Evolutionary conservation across 2,888 invertebrate species (phyloP).

Genomic region (Saturnia japonica): DNA sequence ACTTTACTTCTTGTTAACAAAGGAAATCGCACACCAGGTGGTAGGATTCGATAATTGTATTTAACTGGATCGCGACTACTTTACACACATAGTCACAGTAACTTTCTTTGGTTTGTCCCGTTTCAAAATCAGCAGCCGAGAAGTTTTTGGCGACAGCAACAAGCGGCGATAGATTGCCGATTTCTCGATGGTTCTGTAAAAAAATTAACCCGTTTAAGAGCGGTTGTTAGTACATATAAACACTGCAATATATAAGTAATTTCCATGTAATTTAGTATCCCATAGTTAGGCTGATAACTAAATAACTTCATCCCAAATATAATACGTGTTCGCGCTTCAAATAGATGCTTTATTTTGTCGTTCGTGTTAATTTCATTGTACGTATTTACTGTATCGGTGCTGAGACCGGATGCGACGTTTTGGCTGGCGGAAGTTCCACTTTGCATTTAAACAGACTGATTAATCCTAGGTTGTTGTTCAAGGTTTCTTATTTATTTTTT

Average conservation of each 20-base stretch:
- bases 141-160: too few relatives aligned
- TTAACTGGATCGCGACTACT: too few relatives aligned
- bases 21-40: too few relatives aligned
- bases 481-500: not conserved
- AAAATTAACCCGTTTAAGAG: not conserved
- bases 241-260: not conserved
- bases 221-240: not conserved
- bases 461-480: constrained; percentile 9
- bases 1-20: too few relatives aligned
- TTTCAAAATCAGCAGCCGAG: too few relatives aligned
- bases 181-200: too few relatives aligned
- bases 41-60: too few relatives aligned
- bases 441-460: constrained; percentile 13
- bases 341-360: not conserved
- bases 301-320: not conserved
- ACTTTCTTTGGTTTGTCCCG: too few relatives aligned
- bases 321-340: not conserved
- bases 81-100: too few relatives aligned
- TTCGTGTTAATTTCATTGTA: not conserved
- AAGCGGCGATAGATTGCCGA: too few relatives aligned
- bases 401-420: constrained; percentile 5
- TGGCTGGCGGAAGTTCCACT: constrained; percentile 6
- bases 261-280: not conserved
- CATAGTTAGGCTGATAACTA: not conserved
- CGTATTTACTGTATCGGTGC: constrained; percentile 1